These are phyloP conservation scores for Catalaphyllia jardinei DNA, from an alignment of 64 coral and sea anemone genomes.

Conservation along the genomic window DNA sequence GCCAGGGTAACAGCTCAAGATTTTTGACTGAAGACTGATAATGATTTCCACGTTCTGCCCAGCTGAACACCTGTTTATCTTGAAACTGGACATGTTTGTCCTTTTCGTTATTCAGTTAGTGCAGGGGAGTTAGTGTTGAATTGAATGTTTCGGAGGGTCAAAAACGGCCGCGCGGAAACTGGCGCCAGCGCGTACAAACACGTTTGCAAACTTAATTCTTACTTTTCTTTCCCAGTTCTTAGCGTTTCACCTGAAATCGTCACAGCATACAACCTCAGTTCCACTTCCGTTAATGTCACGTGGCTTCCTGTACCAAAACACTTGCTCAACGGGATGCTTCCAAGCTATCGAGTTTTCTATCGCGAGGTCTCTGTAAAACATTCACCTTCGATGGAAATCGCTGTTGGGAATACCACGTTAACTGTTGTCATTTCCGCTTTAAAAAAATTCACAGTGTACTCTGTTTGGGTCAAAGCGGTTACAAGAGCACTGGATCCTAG, in stretches of 20 bases:
- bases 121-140: no score
- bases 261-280: conserved; percentile 7
- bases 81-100: no score
- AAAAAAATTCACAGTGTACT: conserved; percentile 29
- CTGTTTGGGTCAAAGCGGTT: conserved; percentile 11
- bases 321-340: background rate
- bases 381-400: background rate
- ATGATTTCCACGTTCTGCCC: no score
- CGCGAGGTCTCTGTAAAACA: background rate
- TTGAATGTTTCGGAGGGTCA: background rate
- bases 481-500: background rate
- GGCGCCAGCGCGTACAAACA: no score
- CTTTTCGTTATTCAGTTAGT: no score
- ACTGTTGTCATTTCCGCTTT: background rate
- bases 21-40: no score
- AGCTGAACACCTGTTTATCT: no score
- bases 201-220: no score
- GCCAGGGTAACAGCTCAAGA: no score
- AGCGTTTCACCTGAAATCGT: background rate
- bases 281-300: conserved; percentile 13
- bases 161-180: background rate
- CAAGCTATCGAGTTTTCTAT: background rate
- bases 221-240: background rate
- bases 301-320: background rate
- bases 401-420: background rate